Base-by-base conservation (phyloP, 2,113 vertebrate species). In the Pseudonaja textilis region DNA sequence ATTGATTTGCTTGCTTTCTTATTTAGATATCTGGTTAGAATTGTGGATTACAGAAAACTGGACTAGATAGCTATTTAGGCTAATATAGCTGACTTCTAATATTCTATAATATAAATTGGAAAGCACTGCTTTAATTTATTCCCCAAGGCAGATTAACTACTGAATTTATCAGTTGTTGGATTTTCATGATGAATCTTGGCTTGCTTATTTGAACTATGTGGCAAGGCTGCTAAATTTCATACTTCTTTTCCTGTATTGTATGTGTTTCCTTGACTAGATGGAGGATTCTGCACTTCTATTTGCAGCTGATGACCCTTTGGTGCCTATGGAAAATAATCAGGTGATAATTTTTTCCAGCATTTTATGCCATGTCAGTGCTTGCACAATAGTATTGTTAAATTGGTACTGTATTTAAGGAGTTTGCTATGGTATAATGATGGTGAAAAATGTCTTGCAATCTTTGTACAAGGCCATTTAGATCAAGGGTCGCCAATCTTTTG, bases 261-360 rank as follows among this genome's bases (percentile, higher is more conserved):
- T 16, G 9, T 85, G n/a, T 0, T 0, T n/a, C 93, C 57, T 47
- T 45, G 91, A 85, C 64, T 56, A 97, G 96, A 50, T 97, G 93
- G 95, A 96, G 81, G 95, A 97, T 74, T 95, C 94, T 0, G 91
- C 95, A 0, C 50, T 42, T 0, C 47, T 89, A 50, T 86, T 96
- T 0, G 87, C 87, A 0, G 89, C 94, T 12, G 96, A 97, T 0
- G 96, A 97, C 59, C 97, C 96, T 64, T 96, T 93, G 0, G 91
- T 93, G 81, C 93, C 94, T 92, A 96, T 93, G 18, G 95, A 96
- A 0, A 95, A 0, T 87, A 94, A 95, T 87, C 92, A 94, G 95
- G 97, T 97, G 90, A 96, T 95, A 54, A 56, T 0, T 45, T 42
- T 8, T 0, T 1, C 42, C 92, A 93, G 61, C 42, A 39, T 88